Conservation (phyloP, 2,797 vertebrate genomes). For the Dendrocincla tyrannina region DNA sequence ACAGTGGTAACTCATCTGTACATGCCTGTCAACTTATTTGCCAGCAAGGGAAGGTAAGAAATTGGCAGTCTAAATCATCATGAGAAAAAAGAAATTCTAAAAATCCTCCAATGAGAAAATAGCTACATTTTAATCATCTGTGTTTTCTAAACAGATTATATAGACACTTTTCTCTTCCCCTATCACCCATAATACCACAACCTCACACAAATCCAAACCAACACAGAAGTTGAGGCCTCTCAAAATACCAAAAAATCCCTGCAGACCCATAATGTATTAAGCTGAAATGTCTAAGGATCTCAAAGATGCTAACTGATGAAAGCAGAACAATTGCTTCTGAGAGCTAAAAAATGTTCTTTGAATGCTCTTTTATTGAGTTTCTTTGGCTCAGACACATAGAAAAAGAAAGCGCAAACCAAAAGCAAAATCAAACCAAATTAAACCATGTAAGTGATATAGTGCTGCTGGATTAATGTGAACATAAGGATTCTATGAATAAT, state of each 20-base stretch:
- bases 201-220: neutral
- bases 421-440: neutral
- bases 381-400: neutral
- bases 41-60: neutral
- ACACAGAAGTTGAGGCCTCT: neutral
- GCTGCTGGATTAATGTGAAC: neutral
- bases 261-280: neutral
- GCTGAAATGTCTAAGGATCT: neutral
- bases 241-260: neutral
- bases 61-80: neutral
- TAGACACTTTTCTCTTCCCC: fast-evolving
- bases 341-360: neutral
- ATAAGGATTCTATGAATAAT: neutral
- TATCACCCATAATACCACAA: neutral
- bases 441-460: neutral
- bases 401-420: neutral
- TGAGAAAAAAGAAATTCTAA: neutral
- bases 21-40: neutral
- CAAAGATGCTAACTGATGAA: neutral
- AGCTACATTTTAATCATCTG: neutral
- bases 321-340: neutral
- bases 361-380: neutral
- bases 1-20: neutral
- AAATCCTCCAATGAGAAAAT: neutral
- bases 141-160: neutral